Conservation (phyloP, 2,113 vertebrate genomes). For the Phoxinus phoxinus region DNA sequence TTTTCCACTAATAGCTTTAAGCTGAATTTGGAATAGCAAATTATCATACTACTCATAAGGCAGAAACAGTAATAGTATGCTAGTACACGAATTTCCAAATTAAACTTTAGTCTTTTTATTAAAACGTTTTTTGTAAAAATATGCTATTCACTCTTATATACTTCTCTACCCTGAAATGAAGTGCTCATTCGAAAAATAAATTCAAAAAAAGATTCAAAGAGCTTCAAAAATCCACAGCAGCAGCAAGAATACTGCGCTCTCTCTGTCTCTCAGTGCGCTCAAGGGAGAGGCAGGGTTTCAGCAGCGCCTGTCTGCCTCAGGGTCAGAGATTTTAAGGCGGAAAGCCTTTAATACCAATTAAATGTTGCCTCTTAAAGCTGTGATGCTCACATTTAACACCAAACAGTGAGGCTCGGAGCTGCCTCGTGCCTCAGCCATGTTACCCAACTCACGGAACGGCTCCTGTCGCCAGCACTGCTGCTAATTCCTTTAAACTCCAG, state of each 20-base stretch:
- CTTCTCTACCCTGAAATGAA: conserved; percentile 4
- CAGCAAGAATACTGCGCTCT: conserved; percentile 35
- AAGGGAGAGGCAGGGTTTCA: conserved; percentile 49
- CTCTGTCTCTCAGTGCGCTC: conserved; percentile 29
- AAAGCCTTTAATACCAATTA: conserved; percentile 85
- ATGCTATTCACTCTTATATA: not conserved
- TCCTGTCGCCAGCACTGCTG: conserved; percentile 24
- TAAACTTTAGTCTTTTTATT: not conserved
- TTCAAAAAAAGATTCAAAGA: not conserved
- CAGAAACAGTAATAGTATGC: not conserved
- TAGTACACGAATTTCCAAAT: not conserved
- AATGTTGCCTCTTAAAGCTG: conserved; percentile 79
- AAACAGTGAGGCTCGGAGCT: conserved; percentile 54
- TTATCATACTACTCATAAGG: not conserved
- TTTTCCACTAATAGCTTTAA: not conserved
- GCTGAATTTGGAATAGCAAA: not conserved
- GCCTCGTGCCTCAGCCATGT: conserved; percentile 62
- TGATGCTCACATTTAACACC: conserved; percentile 77
- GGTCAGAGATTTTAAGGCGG: conserved; percentile 79
- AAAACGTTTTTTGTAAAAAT: not conserved
- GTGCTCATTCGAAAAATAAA: conserved; percentile 2
- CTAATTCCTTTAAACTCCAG: conserved; percentile 46
- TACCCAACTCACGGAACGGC: conserved; percentile 58
- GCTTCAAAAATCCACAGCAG: conserved; percentile 27
- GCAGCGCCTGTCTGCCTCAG: conserved; percentile 63